These are phyloP conservation scores for Gryon sp. DNA, from an alignment of 1,140 invertebrate species.

Conservation along the genomic window DNA sequence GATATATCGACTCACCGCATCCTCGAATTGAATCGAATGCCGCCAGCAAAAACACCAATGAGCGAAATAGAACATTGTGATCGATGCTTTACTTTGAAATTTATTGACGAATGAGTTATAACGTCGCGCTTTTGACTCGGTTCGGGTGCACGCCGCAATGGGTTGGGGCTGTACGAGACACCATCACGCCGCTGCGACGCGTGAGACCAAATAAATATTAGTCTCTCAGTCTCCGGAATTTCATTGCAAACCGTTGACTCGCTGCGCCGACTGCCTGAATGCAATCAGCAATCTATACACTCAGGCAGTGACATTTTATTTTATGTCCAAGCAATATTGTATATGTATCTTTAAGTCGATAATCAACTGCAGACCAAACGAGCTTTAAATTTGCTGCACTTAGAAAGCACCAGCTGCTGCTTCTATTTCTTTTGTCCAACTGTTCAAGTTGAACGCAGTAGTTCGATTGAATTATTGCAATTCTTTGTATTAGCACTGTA, in stretches of 20 bases:
- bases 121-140: constrained; percentile 59
- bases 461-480: constrained; percentile 6
- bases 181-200: constrained; percentile 3
- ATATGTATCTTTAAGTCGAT: constrained; percentile 21
- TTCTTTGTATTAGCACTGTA: too few relatives aligned
- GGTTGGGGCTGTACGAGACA: neutral
- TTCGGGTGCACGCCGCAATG: neutral
- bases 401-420: neutral
- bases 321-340: constrained; percentile 25
- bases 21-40: constrained; percentile 79
- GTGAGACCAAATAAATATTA: constrained; percentile 32
- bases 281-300: too few relatives aligned
- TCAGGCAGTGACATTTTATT: too few relatives aligned
- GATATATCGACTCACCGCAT: constrained; percentile 79
- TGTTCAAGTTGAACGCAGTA: neutral
- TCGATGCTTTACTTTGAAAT: constrained; percentile 76
- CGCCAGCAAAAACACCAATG: constrained; percentile 78
- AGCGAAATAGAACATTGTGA: constrained; percentile 79
- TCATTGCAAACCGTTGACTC: constrained; percentile 37
- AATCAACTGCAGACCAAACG: constrained; percentile 10
- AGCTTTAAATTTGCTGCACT: neutral
- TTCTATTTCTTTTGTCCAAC: neutral
- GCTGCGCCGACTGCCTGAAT: constrained; percentile 6
- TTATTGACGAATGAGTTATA: constrained; percentile 78
- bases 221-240: constrained; percentile 41